These are phyloP conservation scores for Dipus sagitta DNA, from an alignment of 2,797 vertebrate species.

Conservation along the genomic window DNA sequence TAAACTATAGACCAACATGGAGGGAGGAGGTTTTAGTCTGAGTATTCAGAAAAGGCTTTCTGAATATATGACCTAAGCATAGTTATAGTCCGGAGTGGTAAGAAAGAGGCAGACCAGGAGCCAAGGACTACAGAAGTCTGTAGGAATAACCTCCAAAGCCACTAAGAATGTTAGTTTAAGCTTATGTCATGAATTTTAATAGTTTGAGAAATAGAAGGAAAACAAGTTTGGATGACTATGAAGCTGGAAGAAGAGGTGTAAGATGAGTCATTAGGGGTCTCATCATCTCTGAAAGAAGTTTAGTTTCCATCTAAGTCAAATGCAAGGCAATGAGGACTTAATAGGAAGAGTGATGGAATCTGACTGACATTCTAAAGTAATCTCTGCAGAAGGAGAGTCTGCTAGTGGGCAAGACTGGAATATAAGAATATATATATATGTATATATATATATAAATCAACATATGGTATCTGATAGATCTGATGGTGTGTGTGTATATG, in stretches of 20 bases:
- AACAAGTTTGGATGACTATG: background rate
- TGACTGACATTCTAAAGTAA: background rate
- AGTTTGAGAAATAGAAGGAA: background rate
- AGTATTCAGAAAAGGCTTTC: too few species aligned
- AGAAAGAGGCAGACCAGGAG: background rate
- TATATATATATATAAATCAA: too few species aligned
- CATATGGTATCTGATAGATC: background rate
- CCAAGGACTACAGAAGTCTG: background rate
- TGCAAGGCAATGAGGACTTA: background rate
- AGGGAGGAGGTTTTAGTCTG: too few species aligned
- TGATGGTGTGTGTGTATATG: background rate
- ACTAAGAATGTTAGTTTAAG: background rate
- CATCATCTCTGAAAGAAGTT: background rate
- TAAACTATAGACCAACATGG: too few species aligned
- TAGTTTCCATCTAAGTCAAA: background rate
- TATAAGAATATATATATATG: too few species aligned
- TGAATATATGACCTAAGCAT: too few species aligned
- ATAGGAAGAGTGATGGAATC: background rate
- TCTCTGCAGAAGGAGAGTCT: background rate
- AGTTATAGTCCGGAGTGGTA: background rate
- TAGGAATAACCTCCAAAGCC: background rate
- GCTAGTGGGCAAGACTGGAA: background rate
- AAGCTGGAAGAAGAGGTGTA: background rate
- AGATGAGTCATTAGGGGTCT: background rate
- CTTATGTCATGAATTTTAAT: background rate